Evolutionary conservation across 2,888 invertebrate species (phyloP).

Genomic region (Keiferia lycopersicella): DNA sequence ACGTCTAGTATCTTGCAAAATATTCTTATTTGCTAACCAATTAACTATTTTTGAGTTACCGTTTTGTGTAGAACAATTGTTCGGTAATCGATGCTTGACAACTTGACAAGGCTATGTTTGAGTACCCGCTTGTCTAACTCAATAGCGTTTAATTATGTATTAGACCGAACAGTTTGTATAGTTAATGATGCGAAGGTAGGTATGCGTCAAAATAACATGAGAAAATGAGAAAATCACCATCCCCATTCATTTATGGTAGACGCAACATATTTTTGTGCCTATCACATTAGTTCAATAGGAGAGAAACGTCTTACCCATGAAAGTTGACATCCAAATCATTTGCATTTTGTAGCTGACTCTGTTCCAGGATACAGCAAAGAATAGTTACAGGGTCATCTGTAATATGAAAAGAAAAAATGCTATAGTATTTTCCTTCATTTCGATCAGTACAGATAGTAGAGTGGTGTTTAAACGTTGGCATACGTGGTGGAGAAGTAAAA

Average conservation of each 20-base stretch:
- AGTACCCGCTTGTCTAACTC: slow-evolving; percentile 12
- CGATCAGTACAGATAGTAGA: not conserved
- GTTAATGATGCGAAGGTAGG: no score
- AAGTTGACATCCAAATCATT: no score
- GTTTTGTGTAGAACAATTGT: slow-evolving; percentile 40
- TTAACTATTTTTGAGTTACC: slow-evolving; percentile 36
- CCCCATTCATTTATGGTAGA: no score
- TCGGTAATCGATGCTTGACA: slow-evolving; percentile 36
- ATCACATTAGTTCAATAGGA: no score
- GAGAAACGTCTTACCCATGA: no score
- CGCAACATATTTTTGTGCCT: no score
- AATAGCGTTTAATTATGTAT: not conserved
- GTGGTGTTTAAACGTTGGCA: not conserved
- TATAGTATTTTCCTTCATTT: not conserved
- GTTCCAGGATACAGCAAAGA: no score
- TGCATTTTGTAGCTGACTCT: no score
- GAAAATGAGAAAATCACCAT: no score
- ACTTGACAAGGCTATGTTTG: slow-evolving; percentile 38
- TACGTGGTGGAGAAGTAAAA: slow-evolving; percentile 43
- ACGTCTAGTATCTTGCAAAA: slow-evolving; percentile 37
- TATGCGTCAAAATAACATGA: no score
- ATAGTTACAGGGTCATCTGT: no score
- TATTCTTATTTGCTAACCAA: slow-evolving; percentile 36
- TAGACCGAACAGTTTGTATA: no score
- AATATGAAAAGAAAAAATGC: not conserved